Evolutionary conservation across 2,888 invertebrate species (phyloP), one percentile per base, ranked within the genome.

Genomic region (Drosophila austrosaltans): DNA sequence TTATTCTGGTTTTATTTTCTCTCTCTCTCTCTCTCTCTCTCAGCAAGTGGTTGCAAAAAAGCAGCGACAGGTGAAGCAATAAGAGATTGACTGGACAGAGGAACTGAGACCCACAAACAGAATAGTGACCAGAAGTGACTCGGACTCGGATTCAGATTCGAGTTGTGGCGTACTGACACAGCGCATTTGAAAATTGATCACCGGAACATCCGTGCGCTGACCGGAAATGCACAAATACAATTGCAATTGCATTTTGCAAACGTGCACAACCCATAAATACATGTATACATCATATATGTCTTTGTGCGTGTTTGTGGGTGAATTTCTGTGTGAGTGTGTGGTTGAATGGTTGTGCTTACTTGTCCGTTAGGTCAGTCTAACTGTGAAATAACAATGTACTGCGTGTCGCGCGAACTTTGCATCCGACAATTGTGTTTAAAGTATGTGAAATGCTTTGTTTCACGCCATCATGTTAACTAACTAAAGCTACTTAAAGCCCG

Each of bases 141-240:
- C 28, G 53, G 22, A 42, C 56, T 36, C 44, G 54, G 68, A 40
- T 25, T 40, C 54, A 36, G 48, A 25, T 56, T 30, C 39, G 56
- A 32, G 44, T 10, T 28, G 40, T 48, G 20, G 42, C n/a, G 54
- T 36, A 75, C 85, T 87, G 85, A 85, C 85, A 78, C 82, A 82
- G 85, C 81, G 85, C 75, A 82, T 85, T 85, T 84, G 79, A 87
- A 85, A 85, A 85, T 85, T 85, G 85, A 85, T 85, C 85, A 85
- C 85, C 85, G 85, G 87, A 87, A 85, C 79, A 87, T 87, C 87
- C 87, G 85, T 78, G 82, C 85, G 81, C 81, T 84, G 85, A 87
- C 85, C 85, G 85, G 85, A 85, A 85, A 82, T 87, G 82, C 85
- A 77, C 87, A 84, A 85, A 87, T 82, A 87, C 85, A 79, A 78